Base-by-base conservation (phyloP, 2,888 invertebrate species). In the Liopterus haemorrhoidalis region DNA sequence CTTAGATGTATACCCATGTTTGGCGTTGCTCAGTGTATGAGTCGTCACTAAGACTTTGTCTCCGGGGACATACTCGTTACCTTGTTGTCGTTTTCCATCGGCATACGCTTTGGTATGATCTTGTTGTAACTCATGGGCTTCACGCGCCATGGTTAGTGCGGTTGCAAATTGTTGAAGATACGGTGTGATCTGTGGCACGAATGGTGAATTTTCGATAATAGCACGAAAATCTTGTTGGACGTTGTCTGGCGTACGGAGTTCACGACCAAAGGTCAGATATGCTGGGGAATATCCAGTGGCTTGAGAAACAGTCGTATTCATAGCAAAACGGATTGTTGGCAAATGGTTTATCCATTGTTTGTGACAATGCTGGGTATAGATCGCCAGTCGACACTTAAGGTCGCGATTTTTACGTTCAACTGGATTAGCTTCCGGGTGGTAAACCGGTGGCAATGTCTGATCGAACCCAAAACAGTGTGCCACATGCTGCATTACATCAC, bases 361-460 rank as follows among this genome's bases (percentile, higher is more conserved):
- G 35, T 60, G 60, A 1, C 59, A 43, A 0, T 18, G 20, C 1
- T 43, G 51, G 0, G 57, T 54, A 0, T 53, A 49, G 4, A 60
- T 54, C 0, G 52, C 49, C 1, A 58, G 38, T 22, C 56, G 59
- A 0, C 54, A 43, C 6, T 59, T 60, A 0, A 60, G 16, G 2
- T 59, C 58, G 0, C 61, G 48, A 15, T 59, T 60, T 27, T 57
- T 54, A 0, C 61, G 38, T 28, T 63, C 62, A 1, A 57, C 60
- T 0, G 59, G 61, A 30, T 62, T 63, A 0, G 58, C 57, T 19
- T 60, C 53, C 1, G 62, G n/a, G 62, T 64, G 61, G 48, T 63
- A 62, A 0, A 59, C 32, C 0, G 60, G 59, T 3, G 53, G 52
- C 0, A 60, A 20, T 0, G 16, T 16, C 32, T 59, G 59, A 8